phyloP scores from a whole-genome alignment of 2,888 invertebrate genomes.

The Stegana nigrithorax region DNA sequence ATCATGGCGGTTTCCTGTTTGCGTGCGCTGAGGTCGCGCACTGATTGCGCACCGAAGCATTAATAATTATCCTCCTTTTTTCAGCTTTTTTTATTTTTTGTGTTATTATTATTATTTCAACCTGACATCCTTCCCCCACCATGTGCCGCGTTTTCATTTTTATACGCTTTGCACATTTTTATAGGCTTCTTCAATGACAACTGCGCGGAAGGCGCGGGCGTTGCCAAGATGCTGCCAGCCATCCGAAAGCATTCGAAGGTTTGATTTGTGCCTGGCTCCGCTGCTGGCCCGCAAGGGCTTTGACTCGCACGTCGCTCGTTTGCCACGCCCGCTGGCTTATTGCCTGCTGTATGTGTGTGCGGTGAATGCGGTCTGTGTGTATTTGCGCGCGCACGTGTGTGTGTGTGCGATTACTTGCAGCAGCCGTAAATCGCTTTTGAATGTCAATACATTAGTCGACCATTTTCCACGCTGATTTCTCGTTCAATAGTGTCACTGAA shows the following conservation, averaged over 20 bases:
- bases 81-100: neutral
- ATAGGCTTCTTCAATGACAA: neutral
- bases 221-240: slow-evolving; percentile 3
- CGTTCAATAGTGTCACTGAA: slow-evolving; percentile 8
- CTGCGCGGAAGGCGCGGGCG: neutral
- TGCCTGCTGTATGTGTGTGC: slow-evolving; percentile 14
- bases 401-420: slow-evolving; percentile 18
- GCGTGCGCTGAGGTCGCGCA: slow-evolving; percentile 27
- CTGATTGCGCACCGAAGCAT: slow-evolving; percentile 57
- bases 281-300: too few species aligned
- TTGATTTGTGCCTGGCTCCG: neutral
- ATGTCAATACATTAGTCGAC: slow-evolving; percentile 39
- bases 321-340: neutral
- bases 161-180: neutral
- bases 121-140: neutral
- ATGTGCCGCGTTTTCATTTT: neutral
- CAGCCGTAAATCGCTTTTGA: slow-evolving; percentile 37
- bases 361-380: slow-evolving; percentile 35
- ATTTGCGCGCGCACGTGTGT: too few species aligned
- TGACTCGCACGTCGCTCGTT: too few species aligned
- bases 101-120: neutral
- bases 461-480: slow-evolving; percentile 38
- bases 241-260: neutral
- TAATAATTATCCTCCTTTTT: slow-evolving; percentile 49
- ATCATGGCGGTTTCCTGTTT: slow-evolving; percentile 45